Evolutionary conservation across 2,797 vertebrate species (phyloP).

Genomic region (Spea hammondii): DNA sequence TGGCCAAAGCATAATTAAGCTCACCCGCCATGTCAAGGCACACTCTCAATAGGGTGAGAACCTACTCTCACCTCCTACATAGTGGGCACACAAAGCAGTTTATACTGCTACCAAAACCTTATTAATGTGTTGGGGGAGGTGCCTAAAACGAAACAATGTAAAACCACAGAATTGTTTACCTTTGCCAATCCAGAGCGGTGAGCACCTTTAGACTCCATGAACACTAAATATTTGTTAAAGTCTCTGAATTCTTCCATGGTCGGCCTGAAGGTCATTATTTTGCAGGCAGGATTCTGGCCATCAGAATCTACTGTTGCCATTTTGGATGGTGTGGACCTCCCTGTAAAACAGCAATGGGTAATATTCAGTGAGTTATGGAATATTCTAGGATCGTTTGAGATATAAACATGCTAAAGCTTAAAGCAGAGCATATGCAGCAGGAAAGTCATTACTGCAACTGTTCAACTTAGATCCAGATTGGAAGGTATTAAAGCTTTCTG

Average conservation of each 20-base stretch:
- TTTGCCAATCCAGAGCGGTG: constrained; percentile 95
- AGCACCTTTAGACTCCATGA: constrained; percentile 96
- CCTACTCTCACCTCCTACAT: too few species aligned
- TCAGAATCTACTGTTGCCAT: constrained; percentile 80
- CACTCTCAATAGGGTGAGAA: too few species aligned
- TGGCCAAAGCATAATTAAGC: too few species aligned
- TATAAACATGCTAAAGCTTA: neutral
- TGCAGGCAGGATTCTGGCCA: constrained; percentile 85
- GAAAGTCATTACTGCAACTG: too few species aligned
- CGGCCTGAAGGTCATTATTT: constrained; percentile 97
- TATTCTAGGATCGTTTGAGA: neutral
- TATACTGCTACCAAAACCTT: too few species aligned
- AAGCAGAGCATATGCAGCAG: too few species aligned
- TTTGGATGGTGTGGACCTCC: constrained; percentile 45
- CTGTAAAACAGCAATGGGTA: neutral
- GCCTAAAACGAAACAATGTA: neutral
- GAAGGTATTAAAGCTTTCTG: too few species aligned
- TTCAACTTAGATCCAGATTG: too few species aligned
- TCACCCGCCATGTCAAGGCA: too few species aligned
- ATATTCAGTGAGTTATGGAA: neutral
- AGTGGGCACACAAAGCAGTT: too few species aligned
- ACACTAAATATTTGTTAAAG: constrained; percentile 90
- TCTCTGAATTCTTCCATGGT: constrained; percentile 92
- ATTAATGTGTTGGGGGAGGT: too few species aligned
- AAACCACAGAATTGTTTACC: constrained; percentile 66